Evolutionary conservation across 2,113 vertebrate genomes (phyloP).

Genomic region (Nycticryphes semicollaris): DNA sequence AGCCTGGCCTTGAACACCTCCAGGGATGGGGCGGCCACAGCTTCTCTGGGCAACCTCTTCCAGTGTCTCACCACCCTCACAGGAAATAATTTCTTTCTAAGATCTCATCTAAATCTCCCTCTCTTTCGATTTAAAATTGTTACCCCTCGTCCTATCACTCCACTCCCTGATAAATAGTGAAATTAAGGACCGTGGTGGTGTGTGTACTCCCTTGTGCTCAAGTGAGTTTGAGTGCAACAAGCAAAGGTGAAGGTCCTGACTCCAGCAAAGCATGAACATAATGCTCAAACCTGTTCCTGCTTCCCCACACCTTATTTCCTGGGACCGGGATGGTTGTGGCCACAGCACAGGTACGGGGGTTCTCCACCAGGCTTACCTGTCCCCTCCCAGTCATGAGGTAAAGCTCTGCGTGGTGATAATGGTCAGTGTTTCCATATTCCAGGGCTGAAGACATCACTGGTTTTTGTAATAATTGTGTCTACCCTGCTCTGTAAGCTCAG

Average conservation of each 20-base stretch:
- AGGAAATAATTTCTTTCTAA: no score
- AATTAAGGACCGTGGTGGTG: no score
- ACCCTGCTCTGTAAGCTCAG: not conserved
- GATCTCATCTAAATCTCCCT: no score
- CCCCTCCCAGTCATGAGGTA: not conserved
- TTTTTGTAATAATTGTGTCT: not conserved
- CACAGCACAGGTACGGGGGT: not conserved
- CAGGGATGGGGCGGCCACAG: no score
- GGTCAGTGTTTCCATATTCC: not conserved
- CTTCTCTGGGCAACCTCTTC: no score
- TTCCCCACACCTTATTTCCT: not conserved
- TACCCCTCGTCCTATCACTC: no score
- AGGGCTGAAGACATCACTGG: rapidly evolving
- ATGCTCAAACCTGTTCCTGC: not conserved
- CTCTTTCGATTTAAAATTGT: no score
- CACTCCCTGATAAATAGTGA: no score
- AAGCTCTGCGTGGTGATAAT: not conserved
- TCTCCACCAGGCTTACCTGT: not conserved
- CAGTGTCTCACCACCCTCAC: no score
- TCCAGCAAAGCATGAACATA: not conserved
- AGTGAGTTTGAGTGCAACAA: not conserved
- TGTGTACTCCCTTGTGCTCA: no score
- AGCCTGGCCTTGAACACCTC: no score
- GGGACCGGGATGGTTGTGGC: not conserved
- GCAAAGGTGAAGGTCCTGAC: not conserved